Percentiles rank a stretch among this genome's conserved stretches.
Conservation (phyloP, 2,797 vertebrate species). For the Sebastes paucispinis region DNA sequence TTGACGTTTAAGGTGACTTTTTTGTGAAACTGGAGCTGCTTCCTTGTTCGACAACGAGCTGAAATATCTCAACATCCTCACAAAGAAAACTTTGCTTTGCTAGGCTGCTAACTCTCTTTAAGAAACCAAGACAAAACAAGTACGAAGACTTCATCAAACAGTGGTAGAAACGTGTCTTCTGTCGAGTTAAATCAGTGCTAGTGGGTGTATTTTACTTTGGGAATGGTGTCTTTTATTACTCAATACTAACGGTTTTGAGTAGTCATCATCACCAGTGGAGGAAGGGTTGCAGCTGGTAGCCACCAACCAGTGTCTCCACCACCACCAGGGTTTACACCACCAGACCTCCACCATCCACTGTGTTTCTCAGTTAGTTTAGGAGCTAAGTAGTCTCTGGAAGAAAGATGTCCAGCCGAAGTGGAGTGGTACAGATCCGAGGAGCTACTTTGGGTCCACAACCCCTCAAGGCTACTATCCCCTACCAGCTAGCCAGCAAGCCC, state of each 20-base stretch:
- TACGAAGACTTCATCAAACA: slow-evolving; percentile 15
- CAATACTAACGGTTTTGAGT: slow-evolving; percentile 39
- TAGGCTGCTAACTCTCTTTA: slow-evolving; percentile 70
- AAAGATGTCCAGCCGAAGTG: slow-evolving; percentile 72
- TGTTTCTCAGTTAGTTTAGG: background rate
- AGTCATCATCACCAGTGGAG: slow-evolving; percentile 55
- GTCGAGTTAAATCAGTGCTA: background rate
- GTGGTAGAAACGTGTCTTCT: background rate
- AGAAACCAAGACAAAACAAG: background rate
- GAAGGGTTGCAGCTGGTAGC: slow-evolving; percentile 59
- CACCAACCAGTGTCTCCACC: background rate
- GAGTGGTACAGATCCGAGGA: slow-evolving; percentile 58
- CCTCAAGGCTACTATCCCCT: slow-evolving; percentile 87
- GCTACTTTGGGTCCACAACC: slow-evolving; percentile 81
- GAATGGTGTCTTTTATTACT: slow-evolving; percentile 21
- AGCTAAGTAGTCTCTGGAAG: background rate
- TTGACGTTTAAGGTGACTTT: slow-evolving; percentile 48
- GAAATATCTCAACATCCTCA: slow-evolving; percentile 76
- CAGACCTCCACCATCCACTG: slow-evolving; percentile 7
- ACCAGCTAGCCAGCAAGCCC: slow-evolving; percentile 80
- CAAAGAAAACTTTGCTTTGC: slow-evolving; percentile 80
- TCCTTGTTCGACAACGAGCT: slow-evolving; percentile 65
- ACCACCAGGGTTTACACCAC: slow-evolving; percentile 39
- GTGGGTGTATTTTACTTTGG: background rate
- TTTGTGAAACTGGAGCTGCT: slow-evolving; percentile 61